These are phyloP conservation scores for Chlorodrepanis virens DNA, from an alignment of 2,113 vertebrate species.

Conservation along the genomic window DNA sequence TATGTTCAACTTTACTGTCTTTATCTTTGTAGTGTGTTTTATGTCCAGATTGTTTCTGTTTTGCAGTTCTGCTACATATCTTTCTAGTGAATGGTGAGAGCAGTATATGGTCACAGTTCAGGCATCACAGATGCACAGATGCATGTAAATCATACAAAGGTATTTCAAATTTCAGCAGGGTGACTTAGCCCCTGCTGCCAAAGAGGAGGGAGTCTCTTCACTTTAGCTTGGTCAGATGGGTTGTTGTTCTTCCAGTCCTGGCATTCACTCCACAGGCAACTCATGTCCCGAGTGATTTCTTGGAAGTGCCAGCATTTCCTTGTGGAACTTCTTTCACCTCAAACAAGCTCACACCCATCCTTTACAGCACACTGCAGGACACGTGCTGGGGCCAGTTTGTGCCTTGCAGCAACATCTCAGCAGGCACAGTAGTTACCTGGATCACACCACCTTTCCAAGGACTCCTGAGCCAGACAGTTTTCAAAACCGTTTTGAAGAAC, in stretches of 20 bases:
- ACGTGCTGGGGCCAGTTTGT: neutral
- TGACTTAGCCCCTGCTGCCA: accelerated
- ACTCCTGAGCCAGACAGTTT: neutral
- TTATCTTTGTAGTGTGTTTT: neutral
- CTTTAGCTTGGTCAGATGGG: neutral
- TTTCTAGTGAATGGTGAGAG: neutral
- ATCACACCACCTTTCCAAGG: neutral
- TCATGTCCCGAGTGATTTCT: neutral
- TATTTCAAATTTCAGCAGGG: neutral
- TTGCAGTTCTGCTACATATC: neutral
- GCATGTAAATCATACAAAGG: neutral
- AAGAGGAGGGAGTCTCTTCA: neutral
- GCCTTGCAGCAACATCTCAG: neutral
- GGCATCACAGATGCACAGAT: neutral
- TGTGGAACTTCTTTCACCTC: constrained; percentile 19
- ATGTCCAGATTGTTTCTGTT: neutral
- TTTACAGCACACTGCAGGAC: neutral
- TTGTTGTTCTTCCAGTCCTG: neutral
- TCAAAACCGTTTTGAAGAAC: neutral
- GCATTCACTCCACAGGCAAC: neutral
- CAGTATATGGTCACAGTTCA: neutral
- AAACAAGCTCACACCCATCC: constrained; percentile 21
- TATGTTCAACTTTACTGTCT: neutral
- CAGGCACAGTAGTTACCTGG: neutral
- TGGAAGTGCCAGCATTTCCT: neutral